Evolutionary conservation across 2,113 vertebrate species (phyloP), one percentile per base, ranked within the genome.

Genomic region (Thamnaconus septentrionalis): DNA sequence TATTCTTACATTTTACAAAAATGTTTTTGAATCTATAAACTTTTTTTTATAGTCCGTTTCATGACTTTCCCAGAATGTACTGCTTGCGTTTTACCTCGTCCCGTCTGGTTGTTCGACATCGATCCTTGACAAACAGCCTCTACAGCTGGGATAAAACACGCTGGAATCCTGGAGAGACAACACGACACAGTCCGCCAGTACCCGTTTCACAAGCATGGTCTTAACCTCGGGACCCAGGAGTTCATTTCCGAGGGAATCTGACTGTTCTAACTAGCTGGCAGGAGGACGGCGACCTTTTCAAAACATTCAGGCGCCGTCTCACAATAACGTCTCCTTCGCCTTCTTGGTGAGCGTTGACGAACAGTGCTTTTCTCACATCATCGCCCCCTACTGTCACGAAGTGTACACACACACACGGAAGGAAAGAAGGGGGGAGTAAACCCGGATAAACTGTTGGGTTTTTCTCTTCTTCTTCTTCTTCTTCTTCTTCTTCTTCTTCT

Each of bases 111-210:
- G 51, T 5, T 81, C 65, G 3, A 41, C 65, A 40, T 88, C 57
- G 48, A 89, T 56, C 75, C 75, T 87, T 0, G 82, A 88, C 54
- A 88, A 81, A 67, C 90, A 92, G 67, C 48, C 10, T 77, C 67
- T 74, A 53, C 90, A 91, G 59, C 59, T 81, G 2, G 89, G 90
- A 77, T 91, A 92, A 50, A 88, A 68, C 66, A 91, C 75, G 3
- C 76, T 48, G 6, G 64, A 1, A 7, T 87, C 88, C 50, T 78
- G 84, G 0, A 91, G 50, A 4, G 85, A 87, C 59, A 91, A 31
- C 10, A 91, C 82, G 0, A 65, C 76, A 60, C 89, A 89, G 0
- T 80, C 73, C 59, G 90, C 79, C 57, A 91, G 74, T 62, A 72
- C 81, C 47, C 85, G 78, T 52, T 49, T 65, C 0, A 59, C 66